Conservation (phyloP, 2,797 vertebrate species). For the Lutjanus campechanus region DNA sequence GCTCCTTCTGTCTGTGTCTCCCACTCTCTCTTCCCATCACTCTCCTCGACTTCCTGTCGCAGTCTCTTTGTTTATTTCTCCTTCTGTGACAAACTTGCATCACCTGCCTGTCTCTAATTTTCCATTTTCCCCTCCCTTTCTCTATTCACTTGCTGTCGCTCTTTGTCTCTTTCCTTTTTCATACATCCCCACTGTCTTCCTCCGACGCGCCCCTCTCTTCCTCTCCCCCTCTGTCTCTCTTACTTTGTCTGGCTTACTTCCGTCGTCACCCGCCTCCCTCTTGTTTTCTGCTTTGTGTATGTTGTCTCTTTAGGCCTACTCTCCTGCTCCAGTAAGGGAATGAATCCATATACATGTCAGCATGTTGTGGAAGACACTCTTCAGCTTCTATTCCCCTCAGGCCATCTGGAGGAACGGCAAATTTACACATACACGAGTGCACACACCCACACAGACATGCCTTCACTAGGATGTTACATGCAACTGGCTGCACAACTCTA, state of each 20-base stretch:
- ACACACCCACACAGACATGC: constrained; percentile 28
- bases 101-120: constrained; percentile 65
- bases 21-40: constrained; percentile 51
- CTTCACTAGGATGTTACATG: constrained; percentile 24
- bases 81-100: constrained; percentile 66
- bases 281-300: constrained; percentile 60
- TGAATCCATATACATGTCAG: constrained; percentile 69
- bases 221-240: constrained; percentile 32
- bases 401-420: constrained; percentile 42
- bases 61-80: constrained; percentile 62
- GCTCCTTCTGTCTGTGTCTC: constrained; percentile 35
- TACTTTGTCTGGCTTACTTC: constrained; percentile 68
- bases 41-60: constrained; percentile 53
- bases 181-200: constrained; percentile 26
- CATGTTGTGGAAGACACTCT: constrained; percentile 52
- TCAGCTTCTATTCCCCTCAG: constrained; percentile 47
- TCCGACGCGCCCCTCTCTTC: constrained; percentile 28
- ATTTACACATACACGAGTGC: constrained; percentile 33
- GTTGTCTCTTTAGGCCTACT: constrained; percentile 58
- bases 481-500: constrained; percentile 28
- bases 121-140: constrained; percentile 42
- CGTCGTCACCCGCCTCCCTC: constrained; percentile 50
- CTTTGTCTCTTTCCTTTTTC: constrained; percentile 36
- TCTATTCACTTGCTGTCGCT: constrained; percentile 40
- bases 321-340: constrained; percentile 44